Base-by-base conservation (phyloP, 2,888 invertebrate genomes). In the Liopterus haemorrhoidalis region DNA sequence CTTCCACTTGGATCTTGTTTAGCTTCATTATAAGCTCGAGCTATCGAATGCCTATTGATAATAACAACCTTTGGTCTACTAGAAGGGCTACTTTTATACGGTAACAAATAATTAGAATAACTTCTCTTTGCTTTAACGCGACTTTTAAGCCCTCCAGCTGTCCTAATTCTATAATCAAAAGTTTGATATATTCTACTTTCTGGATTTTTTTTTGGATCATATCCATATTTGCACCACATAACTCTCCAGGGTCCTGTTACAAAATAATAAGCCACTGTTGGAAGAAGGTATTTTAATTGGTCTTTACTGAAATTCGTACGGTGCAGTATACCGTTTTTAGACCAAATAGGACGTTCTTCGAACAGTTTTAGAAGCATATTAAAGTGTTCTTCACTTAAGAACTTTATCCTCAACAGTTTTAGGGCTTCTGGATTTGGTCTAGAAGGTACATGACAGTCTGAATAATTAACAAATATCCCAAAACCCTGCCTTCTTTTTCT, bases 161-260 rank as follows among this genome's bases (percentile, higher is more conserved):
- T 74, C 57, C 79, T 71, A 25, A 83, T 65, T 54, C 90, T 74
- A 62, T 86, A 91, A 67, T 95, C 94, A 47, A 95, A 71, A 2
- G 85, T 85, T 70, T 99, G 97, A 64, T 89, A 95, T 40, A 80
- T 78, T 54, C 89, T 81, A 2, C 93, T 76, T 2, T 71, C 70
- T 3, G 84, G 81, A 51, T 90, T 81, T 55, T 79, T 82, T 18
- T 90, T 74, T 0, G 97, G 96, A 70, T 99, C 94, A 62, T 90
- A 96, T 0, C 95, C 95, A 59, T 84, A 83, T 56, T 75, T 79
- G 1, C 91, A 82, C 89, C 96, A 99, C 63, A 89, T 76, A 40
- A 83, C 78, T 52, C 93, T 75, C 93, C 95, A 99, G 0, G 95
- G 97, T 0, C 99, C 97, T 49, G 81, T 85, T 41, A 77, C 74